Evolutionary conservation across 2,797 vertebrate genomes (phyloP).

Genomic region (Poecilia gillii): DNA sequence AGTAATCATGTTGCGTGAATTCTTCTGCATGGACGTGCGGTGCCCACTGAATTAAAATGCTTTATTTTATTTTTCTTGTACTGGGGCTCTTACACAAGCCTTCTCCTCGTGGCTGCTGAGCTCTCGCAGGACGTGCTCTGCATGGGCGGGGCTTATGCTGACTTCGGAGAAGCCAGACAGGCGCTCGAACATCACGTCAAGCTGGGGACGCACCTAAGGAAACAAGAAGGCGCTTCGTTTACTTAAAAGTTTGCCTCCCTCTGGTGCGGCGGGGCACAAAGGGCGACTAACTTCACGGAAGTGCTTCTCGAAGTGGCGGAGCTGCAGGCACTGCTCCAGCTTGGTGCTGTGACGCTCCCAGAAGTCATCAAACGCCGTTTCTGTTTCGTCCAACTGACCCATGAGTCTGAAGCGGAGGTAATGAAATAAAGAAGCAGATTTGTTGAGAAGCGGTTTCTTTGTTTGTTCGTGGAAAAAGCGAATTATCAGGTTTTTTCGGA

Average conservation of each 20-base stretch:
- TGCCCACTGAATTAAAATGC: neutral
- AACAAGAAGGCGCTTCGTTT: neutral
- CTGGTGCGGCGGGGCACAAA: neutral
- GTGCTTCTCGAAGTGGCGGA: constrained; percentile 91
- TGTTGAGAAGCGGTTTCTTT: neutral
- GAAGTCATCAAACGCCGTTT: constrained; percentile 94
- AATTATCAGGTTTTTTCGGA: neutral
- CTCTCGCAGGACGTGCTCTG: constrained; percentile 89
- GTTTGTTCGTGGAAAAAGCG: neutral
- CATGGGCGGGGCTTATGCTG: constrained; percentile 90
- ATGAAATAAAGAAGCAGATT: neutral
- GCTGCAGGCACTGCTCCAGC: constrained; percentile 91
- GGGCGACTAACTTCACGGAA: constrained; percentile 90
- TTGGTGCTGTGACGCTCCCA: constrained; percentile 94
- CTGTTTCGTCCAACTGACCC: constrained; percentile 91
- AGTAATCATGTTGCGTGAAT: neutral
- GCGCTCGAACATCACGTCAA: constrained; percentile 84
- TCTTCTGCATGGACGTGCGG: neutral
- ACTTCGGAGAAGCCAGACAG: constrained; percentile 86
- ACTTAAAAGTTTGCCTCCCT: neutral
- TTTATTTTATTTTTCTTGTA: neutral
- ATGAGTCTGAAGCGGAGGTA: constrained; percentile 82
- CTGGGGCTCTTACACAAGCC: constrained; percentile 82
- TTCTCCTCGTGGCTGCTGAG: constrained; percentile 87
- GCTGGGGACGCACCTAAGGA: constrained; percentile 81